phyloP scores from a whole-genome alignment of 2,888 invertebrate genomes.

The Hanleya hanleyi region DNA sequence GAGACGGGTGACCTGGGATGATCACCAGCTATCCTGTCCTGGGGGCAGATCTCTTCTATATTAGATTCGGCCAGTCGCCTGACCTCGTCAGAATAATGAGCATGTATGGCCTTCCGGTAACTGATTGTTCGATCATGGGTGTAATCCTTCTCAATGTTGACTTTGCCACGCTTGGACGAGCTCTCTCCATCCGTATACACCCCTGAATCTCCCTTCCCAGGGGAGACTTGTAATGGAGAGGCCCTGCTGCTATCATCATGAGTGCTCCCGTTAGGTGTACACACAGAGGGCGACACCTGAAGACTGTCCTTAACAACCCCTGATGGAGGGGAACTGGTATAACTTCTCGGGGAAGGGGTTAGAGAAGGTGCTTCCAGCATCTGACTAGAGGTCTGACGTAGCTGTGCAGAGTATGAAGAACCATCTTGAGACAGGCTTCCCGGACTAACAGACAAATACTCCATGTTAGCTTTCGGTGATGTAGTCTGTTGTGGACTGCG shows the following conservation, averaged over 20 bases:
- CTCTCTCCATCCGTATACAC: slow-evolving; percentile 13
- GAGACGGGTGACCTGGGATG: slow-evolving; percentile 25
- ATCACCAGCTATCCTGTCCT: slow-evolving; percentile 21
- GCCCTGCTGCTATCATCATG: background rate
- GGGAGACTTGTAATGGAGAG: background rate
- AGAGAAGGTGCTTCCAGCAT: slow-evolving; percentile 13
- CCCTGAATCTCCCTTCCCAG: slow-evolving; percentile 7
- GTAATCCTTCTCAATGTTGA: slow-evolving; percentile 50
- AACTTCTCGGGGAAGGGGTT: background rate
- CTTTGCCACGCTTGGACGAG: slow-evolving; percentile 21
- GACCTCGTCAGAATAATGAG: slow-evolving; percentile 54
- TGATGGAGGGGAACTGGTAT: background rate
- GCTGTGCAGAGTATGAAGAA: background rate
- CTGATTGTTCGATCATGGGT: slow-evolving; percentile 57
- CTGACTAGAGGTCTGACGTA: slow-evolving; percentile 28
- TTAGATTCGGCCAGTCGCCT: slow-evolving; percentile 38
- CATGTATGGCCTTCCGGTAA: slow-evolving; percentile 55
- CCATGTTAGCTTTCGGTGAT: background rate
- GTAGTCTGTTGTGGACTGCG: slow-evolving; percentile 21
- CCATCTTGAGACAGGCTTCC: slow-evolving; percentile 16
- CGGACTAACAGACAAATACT: slow-evolving; percentile 8
- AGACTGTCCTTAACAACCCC: background rate
- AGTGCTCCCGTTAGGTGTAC: background rate
- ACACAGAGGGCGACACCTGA: background rate
- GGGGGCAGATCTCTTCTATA: slow-evolving; percentile 30